A percentile compares a stretch with the other conserved stretches of the same genome.
These are phyloP conservation scores for Eufriesea mexicana DNA, from an alignment of 1,140 invertebrate genomes.

Conservation along the genomic window DNA sequence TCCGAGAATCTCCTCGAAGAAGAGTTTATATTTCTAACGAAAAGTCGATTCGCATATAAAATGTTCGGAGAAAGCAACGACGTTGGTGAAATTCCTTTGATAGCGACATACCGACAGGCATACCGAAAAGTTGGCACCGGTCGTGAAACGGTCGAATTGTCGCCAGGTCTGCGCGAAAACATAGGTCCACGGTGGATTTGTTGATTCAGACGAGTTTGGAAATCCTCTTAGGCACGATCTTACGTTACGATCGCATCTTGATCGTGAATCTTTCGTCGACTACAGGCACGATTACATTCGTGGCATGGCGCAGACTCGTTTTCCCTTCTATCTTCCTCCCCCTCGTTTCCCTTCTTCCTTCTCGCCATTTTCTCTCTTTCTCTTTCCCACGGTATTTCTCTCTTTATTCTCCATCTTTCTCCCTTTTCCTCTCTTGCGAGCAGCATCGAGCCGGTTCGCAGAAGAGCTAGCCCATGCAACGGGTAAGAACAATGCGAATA, in stretches of 20 bases:
- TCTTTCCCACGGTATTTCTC: conserved; percentile 19
- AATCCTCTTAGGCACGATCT: conserved; percentile 59
- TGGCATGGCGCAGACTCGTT: conserved; percentile 77
- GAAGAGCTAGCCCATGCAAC: conserved; percentile 62
- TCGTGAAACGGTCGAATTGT: background rate
- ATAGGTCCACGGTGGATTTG: conserved; percentile 38
- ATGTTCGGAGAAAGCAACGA: background rate
- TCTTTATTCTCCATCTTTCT: conserved; percentile 46
- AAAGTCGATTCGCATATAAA: conserved; percentile 23
- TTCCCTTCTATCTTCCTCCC: conserved; percentile 70
- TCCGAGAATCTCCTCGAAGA: background rate
- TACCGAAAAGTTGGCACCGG: conserved; percentile 32
- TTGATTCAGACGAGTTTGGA: conserved; percentile 62
- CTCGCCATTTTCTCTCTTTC: conserved; percentile 4
- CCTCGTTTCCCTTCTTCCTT: conserved; percentile 54
- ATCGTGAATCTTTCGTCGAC: conserved; percentile 72
- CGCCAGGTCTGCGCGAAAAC: conserved; percentile 13
- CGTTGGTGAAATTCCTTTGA: conserved; percentile 19
- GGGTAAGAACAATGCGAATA: conserved; percentile 76
- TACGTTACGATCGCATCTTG: conserved; percentile 62
- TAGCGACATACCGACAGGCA: background rate
- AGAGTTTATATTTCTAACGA: background rate
- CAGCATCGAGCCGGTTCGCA: conserved; percentile 71
- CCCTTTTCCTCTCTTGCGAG: conserved; percentile 37
- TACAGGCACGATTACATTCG: conserved; percentile 72